These are phyloP conservation scores for Tretioscincus oriximinensis DNA, from an alignment of 2,113 vertebrate genomes.

Conservation along the genomic window DNA sequence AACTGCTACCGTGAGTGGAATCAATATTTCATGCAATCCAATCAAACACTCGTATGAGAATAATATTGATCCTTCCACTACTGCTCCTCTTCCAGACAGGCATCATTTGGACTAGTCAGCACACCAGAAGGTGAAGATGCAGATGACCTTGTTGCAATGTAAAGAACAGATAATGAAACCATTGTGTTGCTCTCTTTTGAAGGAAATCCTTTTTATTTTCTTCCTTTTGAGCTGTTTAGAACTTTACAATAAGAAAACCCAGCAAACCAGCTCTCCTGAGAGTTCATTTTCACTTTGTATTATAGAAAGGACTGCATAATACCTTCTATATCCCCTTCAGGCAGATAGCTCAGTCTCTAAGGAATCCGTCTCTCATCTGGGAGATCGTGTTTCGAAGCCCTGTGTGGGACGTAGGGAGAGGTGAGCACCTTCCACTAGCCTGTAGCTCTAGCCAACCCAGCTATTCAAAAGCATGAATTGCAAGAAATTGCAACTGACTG, in stretches of 20 bases:
- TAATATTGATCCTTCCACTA: conserved; percentile 59
- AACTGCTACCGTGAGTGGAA: conserved; percentile 35
- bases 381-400: no score
- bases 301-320: not conserved
- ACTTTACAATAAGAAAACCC: not conserved
- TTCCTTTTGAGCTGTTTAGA: conserved; percentile 23
- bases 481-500: no score
- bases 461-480: no score
- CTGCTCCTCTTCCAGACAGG: conserved; percentile 31
- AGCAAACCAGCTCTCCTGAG: not conserved
- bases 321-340: no score
- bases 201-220: conserved; percentile 37
- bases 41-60: conserved; percentile 56
- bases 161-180: conserved; percentile 59
- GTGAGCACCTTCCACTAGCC: no score
- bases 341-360: no score
- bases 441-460: no score
- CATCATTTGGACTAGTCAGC: conserved; percentile 45
- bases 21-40: conserved; percentile 68
- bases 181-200: conserved; percentile 23
- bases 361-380: no score
- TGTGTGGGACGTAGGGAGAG: no score
- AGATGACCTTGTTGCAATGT: conserved; percentile 44
- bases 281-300: not conserved
- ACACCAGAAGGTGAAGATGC: not conserved